Conservation (phyloP, 2,113 vertebrate genomes). For the Mustelus asterias region DNA sequence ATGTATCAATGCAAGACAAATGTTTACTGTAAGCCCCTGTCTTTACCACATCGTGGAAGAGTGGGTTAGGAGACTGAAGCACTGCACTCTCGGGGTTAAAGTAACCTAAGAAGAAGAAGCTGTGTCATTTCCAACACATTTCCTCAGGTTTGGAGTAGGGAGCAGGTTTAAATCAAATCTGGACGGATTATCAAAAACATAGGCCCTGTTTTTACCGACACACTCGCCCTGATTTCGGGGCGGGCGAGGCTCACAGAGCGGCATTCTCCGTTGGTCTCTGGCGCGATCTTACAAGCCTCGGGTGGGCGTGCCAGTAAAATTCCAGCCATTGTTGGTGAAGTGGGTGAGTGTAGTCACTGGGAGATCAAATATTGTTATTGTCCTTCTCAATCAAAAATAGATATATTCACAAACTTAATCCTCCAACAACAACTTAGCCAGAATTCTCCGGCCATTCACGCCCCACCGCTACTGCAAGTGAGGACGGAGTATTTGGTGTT, state of each 20-base stretch:
- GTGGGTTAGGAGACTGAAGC: background rate
- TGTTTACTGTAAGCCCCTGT: background rate
- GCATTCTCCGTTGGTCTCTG: too few relatives aligned
- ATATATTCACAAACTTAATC: background rate
- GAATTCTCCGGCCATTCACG: too few relatives aligned
- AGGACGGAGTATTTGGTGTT: too few relatives aligned
- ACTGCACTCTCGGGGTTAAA: background rate
- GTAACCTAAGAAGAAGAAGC: background rate
- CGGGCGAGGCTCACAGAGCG: too few relatives aligned
- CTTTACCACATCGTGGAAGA: background rate
- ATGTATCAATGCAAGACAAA: background rate
- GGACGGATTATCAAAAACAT: background rate
- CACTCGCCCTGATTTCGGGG: too few relatives aligned
- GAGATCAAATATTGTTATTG: background rate
- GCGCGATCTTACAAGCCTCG: too few relatives aligned
- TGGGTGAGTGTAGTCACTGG: background rate
- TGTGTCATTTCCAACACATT: background rate
- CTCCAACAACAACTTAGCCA: background rate
- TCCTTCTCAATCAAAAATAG: background rate
- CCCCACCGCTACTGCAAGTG: too few relatives aligned
- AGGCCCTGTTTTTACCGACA: too few relatives aligned
- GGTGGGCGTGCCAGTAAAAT: too few relatives aligned
- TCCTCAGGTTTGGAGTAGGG: background rate
- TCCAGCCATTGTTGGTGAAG: background rate
- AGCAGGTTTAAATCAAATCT: background rate